Evolutionary conservation across 1,140 invertebrate species (phyloP).

Genomic region (Parasteatoda tepidariorum): DNA sequence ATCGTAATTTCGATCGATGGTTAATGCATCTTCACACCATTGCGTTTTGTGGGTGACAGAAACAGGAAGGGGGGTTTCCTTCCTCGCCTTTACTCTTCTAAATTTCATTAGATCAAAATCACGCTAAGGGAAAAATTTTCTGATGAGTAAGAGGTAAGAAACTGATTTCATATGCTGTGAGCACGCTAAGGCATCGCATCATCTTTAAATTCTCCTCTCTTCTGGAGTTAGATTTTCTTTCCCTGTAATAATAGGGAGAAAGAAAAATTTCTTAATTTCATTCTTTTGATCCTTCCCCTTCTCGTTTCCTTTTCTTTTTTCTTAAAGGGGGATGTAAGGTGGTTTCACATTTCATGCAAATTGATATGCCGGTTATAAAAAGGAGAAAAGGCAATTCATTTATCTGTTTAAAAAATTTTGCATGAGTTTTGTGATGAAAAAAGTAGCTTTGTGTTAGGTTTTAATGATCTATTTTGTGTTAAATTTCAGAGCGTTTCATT

Average conservation of each 20-base stretch:
- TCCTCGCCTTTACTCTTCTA: background rate
- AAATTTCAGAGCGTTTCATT: background rate
- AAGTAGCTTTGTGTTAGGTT: background rate
- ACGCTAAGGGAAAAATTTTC: conserved; percentile 25
- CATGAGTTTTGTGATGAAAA: background rate
- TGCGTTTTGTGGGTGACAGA: no score
- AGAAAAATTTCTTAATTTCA: background rate
- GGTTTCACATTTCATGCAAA: background rate
- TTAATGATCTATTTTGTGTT: background rate
- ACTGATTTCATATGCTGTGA: conserved; percentile 23
- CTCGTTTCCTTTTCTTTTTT: background rate
- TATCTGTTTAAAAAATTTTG: background rate
- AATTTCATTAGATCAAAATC: conserved; percentile 57
- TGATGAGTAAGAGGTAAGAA: conserved; percentile 47
- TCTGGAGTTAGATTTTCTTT: background rate
- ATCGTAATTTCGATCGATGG: no score
- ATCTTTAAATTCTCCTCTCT: background rate
- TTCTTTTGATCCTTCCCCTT: background rate
- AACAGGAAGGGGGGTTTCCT: no score
- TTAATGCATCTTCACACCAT: no score
- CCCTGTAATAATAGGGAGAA: background rate
- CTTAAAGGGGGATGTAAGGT: background rate
- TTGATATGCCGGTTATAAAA: background rate
- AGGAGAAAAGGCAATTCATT: background rate
- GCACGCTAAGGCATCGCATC: background rate